A percentile compares a stretch with the other conserved stretches of the same genome.
phyloP scores from a whole-genome alignment of 2,797 vertebrate species.

The Okamejei kenojei region DNA sequence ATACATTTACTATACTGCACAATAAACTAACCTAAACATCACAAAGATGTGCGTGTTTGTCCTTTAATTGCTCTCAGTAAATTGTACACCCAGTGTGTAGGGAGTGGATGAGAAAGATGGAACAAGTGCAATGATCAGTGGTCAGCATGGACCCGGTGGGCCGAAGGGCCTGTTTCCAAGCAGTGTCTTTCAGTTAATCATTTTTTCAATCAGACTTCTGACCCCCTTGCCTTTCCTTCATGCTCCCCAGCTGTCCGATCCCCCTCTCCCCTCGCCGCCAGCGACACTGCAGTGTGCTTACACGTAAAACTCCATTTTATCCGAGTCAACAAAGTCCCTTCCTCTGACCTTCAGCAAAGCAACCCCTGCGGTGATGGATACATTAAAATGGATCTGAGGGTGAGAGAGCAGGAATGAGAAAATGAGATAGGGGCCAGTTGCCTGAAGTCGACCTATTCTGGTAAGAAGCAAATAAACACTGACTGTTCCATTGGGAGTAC shows the following conservation, averaged over 20 bases:
- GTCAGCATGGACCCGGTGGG: too few relatives aligned
- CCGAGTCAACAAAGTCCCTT: not conserved
- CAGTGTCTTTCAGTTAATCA: too few relatives aligned
- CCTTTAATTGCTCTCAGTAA: too few relatives aligned
- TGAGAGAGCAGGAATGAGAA: not conserved
- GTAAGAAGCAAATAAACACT: not conserved
- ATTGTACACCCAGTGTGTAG: too few relatives aligned
- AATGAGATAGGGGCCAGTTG: not conserved
- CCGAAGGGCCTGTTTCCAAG: too few relatives aligned
- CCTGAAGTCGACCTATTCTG: not conserved
- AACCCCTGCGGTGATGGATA: not conserved
- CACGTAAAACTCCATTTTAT: not conserved
- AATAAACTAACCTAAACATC: too few relatives aligned
- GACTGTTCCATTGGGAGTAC: not conserved
- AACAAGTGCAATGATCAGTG: too few relatives aligned
- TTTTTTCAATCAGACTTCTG: not conserved
- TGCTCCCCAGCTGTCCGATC: too few relatives aligned
- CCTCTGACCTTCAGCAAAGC: not conserved
- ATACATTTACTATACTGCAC: too few relatives aligned
- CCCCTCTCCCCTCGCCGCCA: not conserved
- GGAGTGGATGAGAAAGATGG: too few relatives aligned
- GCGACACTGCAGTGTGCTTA: not conserved
- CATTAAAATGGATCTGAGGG: not conserved
- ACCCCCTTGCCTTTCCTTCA: too few relatives aligned
- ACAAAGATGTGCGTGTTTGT: too few relatives aligned